These are phyloP conservation scores for Caradrina kadenii DNA, from an alignment of 2,888 invertebrate genomes.

Conservation along the genomic window DNA sequence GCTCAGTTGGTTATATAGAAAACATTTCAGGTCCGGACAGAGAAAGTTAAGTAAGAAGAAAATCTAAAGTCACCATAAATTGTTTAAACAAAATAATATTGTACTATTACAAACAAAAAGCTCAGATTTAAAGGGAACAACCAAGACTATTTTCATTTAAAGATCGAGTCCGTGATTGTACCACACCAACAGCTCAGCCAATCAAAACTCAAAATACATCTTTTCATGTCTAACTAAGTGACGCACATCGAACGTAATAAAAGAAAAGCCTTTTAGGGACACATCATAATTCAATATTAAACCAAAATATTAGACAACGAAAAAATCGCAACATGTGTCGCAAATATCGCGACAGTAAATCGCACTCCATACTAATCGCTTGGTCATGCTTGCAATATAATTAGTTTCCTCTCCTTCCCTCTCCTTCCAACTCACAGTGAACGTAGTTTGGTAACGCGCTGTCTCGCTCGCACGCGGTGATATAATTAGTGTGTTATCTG, in stretches of 20 bases:
- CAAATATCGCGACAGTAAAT: conserved; percentile 45
- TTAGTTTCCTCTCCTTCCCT: conserved; percentile 48
- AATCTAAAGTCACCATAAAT: too few species aligned
- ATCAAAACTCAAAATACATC: not conserved
- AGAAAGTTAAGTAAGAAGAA: too few species aligned
- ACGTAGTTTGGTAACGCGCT: not conserved
- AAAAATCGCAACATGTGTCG: conserved; percentile 53
- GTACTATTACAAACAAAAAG: too few species aligned
- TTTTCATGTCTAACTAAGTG: not conserved
- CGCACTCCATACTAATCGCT: conserved; percentile 61
- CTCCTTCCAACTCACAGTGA: conserved; percentile 17
- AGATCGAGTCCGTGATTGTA: too few species aligned
- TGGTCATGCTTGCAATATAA: conserved; percentile 54
- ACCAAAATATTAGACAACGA: conserved; percentile 33
- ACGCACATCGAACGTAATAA: not conserved
- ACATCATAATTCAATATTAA: conserved; percentile 22
- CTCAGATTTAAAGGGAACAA: too few species aligned
- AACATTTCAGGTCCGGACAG: too few species aligned
- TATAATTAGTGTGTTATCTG: conserved; percentile 62
- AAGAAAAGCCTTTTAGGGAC: conserved; percentile 21
- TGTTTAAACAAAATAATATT: too few species aligned
- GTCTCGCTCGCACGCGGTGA: conserved; percentile 4
- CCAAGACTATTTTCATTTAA: too few species aligned
- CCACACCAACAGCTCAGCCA: too few species aligned
- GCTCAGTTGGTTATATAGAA: too few species aligned